phyloP scores from a whole-genome alignment of 2,888 invertebrate genomes.

The Malthinus flaveolus region DNA sequence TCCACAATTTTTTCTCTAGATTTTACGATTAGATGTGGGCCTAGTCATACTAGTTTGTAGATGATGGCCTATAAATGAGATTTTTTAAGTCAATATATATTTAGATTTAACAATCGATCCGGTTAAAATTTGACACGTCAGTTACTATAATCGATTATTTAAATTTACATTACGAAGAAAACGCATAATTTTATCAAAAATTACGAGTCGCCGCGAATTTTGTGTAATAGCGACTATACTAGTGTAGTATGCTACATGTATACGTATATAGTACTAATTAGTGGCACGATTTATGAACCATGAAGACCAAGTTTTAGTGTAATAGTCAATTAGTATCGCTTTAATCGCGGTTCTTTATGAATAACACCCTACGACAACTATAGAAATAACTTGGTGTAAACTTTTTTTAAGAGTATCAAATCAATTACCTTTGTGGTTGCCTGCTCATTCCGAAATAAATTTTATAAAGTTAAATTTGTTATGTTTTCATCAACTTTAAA shows the following conservation, averaged over 20 bases:
- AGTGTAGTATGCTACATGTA: conserved; percentile 27
- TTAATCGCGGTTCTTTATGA: conserved; percentile 38
- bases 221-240: no score
- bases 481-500: background rate
- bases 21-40: no score
- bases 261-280: conserved; percentile 36
- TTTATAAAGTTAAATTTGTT: background rate
- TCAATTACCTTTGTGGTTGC: no score
- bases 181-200: conserved; percentile 22
- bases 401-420: background rate
- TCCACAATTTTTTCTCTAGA: no score
- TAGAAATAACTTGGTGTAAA: conserved; percentile 10
- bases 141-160: background rate
- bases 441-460: background rate
- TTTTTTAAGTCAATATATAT: no score
- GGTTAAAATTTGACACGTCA: background rate
- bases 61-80: no score
- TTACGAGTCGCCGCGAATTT: conserved; percentile 28
- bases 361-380: conserved; percentile 31
- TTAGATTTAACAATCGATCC: no score
- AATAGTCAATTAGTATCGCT: conserved; percentile 44
- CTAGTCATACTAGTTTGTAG: no score
- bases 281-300: conserved; percentile 43
- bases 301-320: conserved; percentile 39
- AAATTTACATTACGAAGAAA: background rate